A percentile compares a stretch with the other conserved stretches of the same genome.
phyloP scores from a whole-genome alignment of 2,888 invertebrate genomes.

The Perizoma flavofasciatum region DNA sequence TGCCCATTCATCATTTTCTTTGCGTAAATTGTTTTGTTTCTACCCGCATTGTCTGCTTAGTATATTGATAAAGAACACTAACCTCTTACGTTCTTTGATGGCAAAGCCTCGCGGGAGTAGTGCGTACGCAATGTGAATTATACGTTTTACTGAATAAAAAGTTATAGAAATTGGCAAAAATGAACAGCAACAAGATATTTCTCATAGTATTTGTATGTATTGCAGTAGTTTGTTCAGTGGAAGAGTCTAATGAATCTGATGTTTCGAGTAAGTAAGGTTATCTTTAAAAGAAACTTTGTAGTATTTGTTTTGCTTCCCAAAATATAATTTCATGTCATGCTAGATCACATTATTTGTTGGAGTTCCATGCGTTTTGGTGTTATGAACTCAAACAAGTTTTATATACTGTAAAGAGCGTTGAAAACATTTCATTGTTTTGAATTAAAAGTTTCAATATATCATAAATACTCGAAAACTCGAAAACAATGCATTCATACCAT shows the following conservation, averaged over 20 bases:
- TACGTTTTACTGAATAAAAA: neutral
- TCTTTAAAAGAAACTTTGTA: neutral
- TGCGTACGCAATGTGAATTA: conserved; percentile 7
- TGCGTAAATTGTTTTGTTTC: neutral
- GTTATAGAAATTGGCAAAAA: conserved; percentile 10
- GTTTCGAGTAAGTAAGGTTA: conserved; percentile 25
- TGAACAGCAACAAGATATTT: conserved; percentile 16
- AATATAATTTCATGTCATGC: no score
- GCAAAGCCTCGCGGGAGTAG: conserved; percentile 2
- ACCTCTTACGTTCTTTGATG: conserved; percentile 16
- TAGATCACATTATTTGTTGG: no score
- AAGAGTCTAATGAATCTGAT: neutral
- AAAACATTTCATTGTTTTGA: no score
- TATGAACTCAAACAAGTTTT: no score
- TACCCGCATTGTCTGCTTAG: conserved; percentile 18
- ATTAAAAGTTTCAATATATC: no score
- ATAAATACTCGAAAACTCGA: no score
- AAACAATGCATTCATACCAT: no score
- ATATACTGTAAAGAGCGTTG: no score
- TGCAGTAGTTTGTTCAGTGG: conserved; percentile 13
- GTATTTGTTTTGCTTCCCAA: neutral
- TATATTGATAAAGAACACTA: neutral
- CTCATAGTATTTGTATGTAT: conserved; percentile 23
- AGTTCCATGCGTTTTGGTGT: no score
- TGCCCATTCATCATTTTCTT: neutral